Percentiles rank a stretch among this genome's conserved stretches.
Conservation (phyloP, 2,888 invertebrate genomes). For the Philhelius pedissequus region DNA sequence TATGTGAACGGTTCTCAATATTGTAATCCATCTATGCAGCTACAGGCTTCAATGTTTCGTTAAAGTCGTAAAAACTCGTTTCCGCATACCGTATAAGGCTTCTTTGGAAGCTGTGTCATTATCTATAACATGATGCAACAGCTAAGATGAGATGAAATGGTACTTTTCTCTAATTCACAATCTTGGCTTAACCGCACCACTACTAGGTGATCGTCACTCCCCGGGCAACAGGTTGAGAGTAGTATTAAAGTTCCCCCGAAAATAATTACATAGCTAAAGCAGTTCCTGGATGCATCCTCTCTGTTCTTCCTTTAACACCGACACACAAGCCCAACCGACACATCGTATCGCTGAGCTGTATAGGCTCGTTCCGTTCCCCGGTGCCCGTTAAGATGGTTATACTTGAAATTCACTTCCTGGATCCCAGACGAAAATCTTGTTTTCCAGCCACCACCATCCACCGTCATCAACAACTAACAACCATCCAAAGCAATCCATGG, state of each 20-base stretch:
- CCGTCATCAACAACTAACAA: conserved; percentile 7
- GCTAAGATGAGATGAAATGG: conserved; percentile 41
- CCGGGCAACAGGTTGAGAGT: conserved; percentile 53
- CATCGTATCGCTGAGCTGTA: too few species aligned
- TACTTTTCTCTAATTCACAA: conserved; percentile 32
- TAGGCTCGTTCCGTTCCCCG: conserved; percentile 16
- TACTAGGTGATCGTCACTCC: conserved; percentile 43
- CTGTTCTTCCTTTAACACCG: conserved; percentile 57
- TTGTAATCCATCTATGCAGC: conserved; percentile 1
- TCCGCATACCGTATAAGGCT: conserved; percentile 56
- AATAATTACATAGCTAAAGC: conserved; percentile 62
- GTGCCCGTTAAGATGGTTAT: conserved; percentile 52
- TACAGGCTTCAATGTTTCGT: conserved; percentile 20
- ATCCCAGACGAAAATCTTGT: conserved; percentile 67
- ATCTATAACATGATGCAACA: conserved; percentile 37
- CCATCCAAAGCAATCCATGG: conserved; percentile 39
- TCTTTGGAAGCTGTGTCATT: conserved; percentile 53
- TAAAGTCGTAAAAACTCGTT: conserved; percentile 36
- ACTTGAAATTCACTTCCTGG: conserved; percentile 68
- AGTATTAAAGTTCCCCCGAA: conserved; percentile 45
- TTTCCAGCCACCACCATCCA: conserved; percentile 47
- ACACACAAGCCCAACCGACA: conserved; percentile 1
- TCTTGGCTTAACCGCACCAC: conserved; percentile 16
- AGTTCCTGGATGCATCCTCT: conserved; percentile 60
- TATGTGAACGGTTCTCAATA: conserved; percentile 3